Conservation (phyloP, 2,797 vertebrate species). For the Dicrostonyx torquatus region DNA sequence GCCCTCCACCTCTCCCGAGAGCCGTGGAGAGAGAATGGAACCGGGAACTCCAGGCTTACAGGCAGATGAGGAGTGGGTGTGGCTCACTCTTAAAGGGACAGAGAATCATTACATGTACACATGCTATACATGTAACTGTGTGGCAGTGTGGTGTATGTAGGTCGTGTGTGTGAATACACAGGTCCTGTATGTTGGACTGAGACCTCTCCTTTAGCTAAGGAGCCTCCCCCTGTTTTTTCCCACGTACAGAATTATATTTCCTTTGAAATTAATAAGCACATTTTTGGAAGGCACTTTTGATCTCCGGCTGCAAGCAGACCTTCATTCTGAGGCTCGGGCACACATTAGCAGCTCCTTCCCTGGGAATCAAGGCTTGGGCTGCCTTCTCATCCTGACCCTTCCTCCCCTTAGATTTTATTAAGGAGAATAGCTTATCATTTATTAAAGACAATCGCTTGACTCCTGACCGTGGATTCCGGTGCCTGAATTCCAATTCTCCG, state of each 20-base stretch:
- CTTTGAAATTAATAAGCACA: background rate
- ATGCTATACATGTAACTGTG: background rate
- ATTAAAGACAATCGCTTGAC: background rate
- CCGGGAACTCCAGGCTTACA: too few species aligned
- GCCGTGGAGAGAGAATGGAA: too few species aligned
- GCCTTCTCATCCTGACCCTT: background rate
- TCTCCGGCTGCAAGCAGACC: background rate
- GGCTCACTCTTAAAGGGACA: too few species aligned
- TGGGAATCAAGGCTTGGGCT: background rate
- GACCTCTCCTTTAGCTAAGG: background rate
- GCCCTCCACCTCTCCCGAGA: too few species aligned
- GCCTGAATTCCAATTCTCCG: background rate
- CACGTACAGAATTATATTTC: background rate
- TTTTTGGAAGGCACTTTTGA: background rate
- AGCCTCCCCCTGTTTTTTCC: background rate
- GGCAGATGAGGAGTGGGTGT: too few species aligned
- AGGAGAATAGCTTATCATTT: background rate
- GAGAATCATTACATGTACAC: too few species aligned
- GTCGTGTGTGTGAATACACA: background rate
- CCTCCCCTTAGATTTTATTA: background rate
- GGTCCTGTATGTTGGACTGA: background rate
- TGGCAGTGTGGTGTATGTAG: background rate
- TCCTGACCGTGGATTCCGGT: background rate
- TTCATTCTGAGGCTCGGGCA: background rate
- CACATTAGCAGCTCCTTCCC: background rate